These are phyloP conservation scores for Eristalinus sepulchralis DNA, from an alignment of 2,888 invertebrate species.

Conservation along the genomic window DNA sequence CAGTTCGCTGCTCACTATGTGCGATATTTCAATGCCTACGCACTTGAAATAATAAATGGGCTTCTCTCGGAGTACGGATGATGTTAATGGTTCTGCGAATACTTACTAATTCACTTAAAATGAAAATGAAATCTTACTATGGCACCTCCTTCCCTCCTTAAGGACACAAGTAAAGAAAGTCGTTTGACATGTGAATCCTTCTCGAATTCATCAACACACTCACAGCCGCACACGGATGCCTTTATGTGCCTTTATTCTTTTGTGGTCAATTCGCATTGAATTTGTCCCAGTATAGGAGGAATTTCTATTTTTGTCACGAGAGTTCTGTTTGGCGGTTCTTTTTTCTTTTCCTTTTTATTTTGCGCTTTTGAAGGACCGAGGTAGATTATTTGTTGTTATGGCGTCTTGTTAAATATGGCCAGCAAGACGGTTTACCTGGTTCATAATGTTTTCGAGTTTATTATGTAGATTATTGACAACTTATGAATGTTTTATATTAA, in stretches of 20 bases:
- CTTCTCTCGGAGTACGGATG: constrained; percentile 15
- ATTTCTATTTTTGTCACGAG: constrained; percentile 48
- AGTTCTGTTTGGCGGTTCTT: constrained; percentile 25
- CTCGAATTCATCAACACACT: background rate
- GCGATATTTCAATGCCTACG: constrained; percentile 68
- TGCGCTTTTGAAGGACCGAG: constrained; percentile 1
- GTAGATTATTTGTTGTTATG: constrained; percentile 22
- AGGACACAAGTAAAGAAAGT: constrained; percentile 50
- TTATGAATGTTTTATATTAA: no score
- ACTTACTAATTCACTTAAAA: constrained; percentile 54
- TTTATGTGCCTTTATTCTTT: constrained; percentile 12
- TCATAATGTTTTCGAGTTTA: background rate
- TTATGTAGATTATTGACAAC: background rate
- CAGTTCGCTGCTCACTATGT: constrained; percentile 25
- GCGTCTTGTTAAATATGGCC: constrained; percentile 33
- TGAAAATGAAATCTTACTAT: constrained; percentile 56
- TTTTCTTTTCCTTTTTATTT: background rate
- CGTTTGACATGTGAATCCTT: constrained; percentile 52
- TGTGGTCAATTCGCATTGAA: constrained; percentile 24
- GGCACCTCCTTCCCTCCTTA: constrained; percentile 16
- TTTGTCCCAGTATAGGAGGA: background rate
- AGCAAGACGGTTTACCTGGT: background rate
- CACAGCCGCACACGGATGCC: background rate
- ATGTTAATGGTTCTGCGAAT: constrained; percentile 48
- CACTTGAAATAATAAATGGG: constrained; percentile 68